phyloP scores from a whole-genome alignment of 1,140 invertebrate genomes.

The Zaprionus gabonicus region DNA sequence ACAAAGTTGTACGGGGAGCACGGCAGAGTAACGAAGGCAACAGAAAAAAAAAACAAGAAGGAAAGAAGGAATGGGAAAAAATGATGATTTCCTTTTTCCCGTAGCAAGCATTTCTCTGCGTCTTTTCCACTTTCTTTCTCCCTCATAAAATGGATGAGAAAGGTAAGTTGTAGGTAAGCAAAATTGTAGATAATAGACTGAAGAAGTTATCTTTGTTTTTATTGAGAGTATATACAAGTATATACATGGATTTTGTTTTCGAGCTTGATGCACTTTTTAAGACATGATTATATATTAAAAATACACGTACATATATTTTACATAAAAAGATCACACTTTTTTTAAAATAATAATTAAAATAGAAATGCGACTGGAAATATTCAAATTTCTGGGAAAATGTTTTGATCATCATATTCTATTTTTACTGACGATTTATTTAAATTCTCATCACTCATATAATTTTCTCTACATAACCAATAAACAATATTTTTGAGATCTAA shows the following conservation, averaged over 20 bases:
- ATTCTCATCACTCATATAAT: too few species aligned
- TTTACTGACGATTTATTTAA: too few species aligned
- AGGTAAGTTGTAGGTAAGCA: constrained; percentile 3
- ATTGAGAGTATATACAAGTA: not conserved
- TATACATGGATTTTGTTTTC: not conserved
- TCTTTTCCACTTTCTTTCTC: not conserved
- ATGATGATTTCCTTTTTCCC: constrained; percentile 77
- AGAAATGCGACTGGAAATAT: too few species aligned
- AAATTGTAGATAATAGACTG: constrained; percentile 1
- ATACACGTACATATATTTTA: too few species aligned
- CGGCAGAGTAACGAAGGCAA: constrained; percentile 60
- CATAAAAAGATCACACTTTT: too few species aligned
- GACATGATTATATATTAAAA: too few species aligned
- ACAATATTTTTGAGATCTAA: too few species aligned
- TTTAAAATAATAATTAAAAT: too few species aligned
- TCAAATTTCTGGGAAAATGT: too few species aligned
- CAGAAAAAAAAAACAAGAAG: constrained; percentile 16
- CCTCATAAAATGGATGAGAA: constrained; percentile 1
- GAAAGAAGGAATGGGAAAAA: constrained; percentile 44
- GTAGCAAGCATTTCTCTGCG: constrained; percentile 51
- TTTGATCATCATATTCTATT: too few species aligned
- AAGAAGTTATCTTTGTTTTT: not conserved
- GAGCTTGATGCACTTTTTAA: not conserved
- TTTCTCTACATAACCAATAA: too few species aligned
- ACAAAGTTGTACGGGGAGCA: constrained; percentile 56